These are phyloP conservation scores for Linurgus olivaceus DNA, from an alignment of 2,797 vertebrate genomes.

Conservation along the genomic window DNA sequence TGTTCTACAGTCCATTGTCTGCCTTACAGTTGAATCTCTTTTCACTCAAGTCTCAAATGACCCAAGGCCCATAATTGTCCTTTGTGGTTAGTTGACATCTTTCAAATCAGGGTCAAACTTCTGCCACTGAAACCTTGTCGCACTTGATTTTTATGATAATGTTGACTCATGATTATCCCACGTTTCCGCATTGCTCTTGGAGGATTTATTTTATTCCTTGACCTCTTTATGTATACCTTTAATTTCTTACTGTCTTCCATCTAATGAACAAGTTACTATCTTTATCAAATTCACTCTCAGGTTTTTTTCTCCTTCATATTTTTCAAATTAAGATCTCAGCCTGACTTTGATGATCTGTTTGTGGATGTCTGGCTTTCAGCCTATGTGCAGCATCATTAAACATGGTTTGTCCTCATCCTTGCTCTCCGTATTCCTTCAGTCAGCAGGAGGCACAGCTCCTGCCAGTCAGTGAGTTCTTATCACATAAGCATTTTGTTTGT, in stretches of 20 bases:
- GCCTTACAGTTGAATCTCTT: not conserved
- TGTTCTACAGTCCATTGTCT: not conserved
- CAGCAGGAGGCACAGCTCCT: not conserved
- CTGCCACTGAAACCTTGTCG: not conserved
- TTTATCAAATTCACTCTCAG: not conserved
- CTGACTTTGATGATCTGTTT: not conserved
- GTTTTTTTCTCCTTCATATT: not conserved
- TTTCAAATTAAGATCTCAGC: not conserved
- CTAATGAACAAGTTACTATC: not conserved
- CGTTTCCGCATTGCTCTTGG: not conserved
- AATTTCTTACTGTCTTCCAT: not conserved
- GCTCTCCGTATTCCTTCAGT: not conserved
- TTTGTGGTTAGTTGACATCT: not conserved
- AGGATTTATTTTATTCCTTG: not conserved
- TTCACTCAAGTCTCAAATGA: not conserved
- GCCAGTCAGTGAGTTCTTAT: not conserved
- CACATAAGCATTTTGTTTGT: not conserved
- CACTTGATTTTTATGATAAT: not conserved
- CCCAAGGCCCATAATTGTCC: not conserved
- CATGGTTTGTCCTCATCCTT: rapidly evolving
- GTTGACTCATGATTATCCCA: not conserved
- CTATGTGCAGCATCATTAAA: not conserved
- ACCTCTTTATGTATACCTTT: not conserved
- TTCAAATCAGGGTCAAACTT: not conserved
- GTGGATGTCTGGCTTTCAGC: not conserved